These are phyloP conservation scores for Phocoena phocoena DNA, from an alignment of 2,113 vertebrate genomes.

Conservation along the genomic window DNA sequence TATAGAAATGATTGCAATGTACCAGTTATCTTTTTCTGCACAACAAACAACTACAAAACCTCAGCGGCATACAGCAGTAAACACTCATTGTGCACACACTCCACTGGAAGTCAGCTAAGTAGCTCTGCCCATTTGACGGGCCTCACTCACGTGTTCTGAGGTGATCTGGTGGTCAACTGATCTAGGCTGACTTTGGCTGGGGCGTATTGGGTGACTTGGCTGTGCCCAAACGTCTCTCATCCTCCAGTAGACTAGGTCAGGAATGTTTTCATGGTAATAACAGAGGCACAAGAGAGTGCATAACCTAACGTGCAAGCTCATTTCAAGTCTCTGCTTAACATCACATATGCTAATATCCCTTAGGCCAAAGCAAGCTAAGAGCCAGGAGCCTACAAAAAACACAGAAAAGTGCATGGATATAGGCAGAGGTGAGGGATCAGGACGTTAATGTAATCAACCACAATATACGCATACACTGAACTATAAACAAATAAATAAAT, in stretches of 20 bases:
- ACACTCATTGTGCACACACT: not conserved
- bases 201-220: not conserved
- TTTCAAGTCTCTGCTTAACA: not conserved
- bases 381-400: not conserved
- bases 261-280: slow-evolving; percentile 21
- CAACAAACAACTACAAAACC: not conserved
- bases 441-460: not conserved
- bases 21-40: not conserved
- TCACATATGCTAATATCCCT: not conserved
- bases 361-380: not conserved
- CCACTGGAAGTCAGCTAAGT: not conserved
- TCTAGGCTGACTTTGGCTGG: not conserved
- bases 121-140: not conserved
- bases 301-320: not conserved
- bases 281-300: not conserved
- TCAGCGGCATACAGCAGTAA: not conserved
- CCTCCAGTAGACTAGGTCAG: not conserved
- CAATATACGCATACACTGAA: not conserved
- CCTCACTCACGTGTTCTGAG: not conserved
- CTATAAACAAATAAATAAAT: not conserved
- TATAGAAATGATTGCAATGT: not conserved
- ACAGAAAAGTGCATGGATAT: not conserved
- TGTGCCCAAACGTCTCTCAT: not conserved
- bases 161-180: not conserved
- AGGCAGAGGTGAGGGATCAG: not conserved